Evolutionary conservation across 2,888 invertebrate species (phyloP), one percentile per base, ranked within the genome.

Genomic region (Volucella inflata): DNA sequence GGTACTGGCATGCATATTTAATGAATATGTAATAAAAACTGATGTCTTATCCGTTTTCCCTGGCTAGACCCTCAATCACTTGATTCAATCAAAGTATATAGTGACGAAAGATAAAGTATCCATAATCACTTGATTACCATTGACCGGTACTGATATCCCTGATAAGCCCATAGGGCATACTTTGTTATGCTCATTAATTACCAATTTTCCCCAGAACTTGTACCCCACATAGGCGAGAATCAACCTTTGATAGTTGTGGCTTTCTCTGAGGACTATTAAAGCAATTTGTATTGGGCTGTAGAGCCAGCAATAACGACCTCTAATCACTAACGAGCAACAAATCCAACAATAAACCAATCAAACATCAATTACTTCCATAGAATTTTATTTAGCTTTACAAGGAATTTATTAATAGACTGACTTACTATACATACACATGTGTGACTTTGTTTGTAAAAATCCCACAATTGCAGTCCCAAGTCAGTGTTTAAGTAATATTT

Each of bases 331-430:
- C 11, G 21, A 65, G 17, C 65, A n/a, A 51, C 10, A 38, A 51
- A 59, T 60, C 12, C 9, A 62, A 9, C n/a, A 62, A 53, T 53
- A 67, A 42, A 30, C 30, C 14, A 53, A 42, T 53, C 42, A 67
- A 53, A 53, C n/a, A 42, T 30, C 44, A 42, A 53, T 67, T 67
- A 67, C 9, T 14, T 11, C 21, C 60, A 60, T 21, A 30, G 14
- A 2, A 42, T 40, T 11, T 6, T 21, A 21, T 21, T 21, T 21
- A 2, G 1, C 21, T 3, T 21, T 21, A 21, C 1, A 1, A 21
- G 3, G 21, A 21, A 21, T 2, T 21, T 21, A 21, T 21, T 21
- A 21, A 21, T 2, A 21, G 21, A 3, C 21, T 2, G 21, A 21
- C n/a, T n/a, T n/a, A n/a, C n/a, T n/a, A n/a, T n/a, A n/a, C 21